phyloP scores from a whole-genome alignment of 2,797 vertebrate species.

The Crocidura indochinensis region DNA sequence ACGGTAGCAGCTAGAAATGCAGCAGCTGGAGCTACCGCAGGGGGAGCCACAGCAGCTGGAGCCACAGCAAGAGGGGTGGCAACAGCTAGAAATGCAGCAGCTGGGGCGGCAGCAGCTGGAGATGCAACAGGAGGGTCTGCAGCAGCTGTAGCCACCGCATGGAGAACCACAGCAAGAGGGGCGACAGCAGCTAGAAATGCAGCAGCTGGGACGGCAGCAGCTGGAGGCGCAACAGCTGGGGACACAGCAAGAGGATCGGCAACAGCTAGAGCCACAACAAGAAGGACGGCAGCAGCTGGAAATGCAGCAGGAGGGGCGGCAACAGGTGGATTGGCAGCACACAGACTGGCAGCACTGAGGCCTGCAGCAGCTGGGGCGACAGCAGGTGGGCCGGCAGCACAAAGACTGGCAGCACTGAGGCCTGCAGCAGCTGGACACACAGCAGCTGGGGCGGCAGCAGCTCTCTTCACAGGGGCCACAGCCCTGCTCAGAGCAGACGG shows the following conservation, averaged over 20 bases:
- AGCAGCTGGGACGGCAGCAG: neutral
- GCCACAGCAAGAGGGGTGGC: neutral
- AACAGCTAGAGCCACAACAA: neutral
- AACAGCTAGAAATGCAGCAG: neutral
- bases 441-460: neutral
- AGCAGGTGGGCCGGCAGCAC: neutral
- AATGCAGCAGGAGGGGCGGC: neutral
- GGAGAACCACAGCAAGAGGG: neutral
- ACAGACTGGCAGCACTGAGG: neutral
- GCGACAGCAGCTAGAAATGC: neutral
- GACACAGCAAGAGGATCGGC: neutral
- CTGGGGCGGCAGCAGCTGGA: neutral
- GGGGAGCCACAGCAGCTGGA: neutral
- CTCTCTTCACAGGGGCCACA: neutral
- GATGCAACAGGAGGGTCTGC: neutral
- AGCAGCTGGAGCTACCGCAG: neutral
- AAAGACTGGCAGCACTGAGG: neutral
- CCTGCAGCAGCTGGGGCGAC: neutral
- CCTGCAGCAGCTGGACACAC: neutral
- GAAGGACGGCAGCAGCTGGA: neutral
- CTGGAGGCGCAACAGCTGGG: neutral
- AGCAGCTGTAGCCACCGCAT: too few relatives aligned
- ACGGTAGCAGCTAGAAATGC: neutral
- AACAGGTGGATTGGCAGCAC: neutral
- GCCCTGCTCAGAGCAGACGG: neutral